phyloP scores from a whole-genome alignment of 2,888 invertebrate genomes.

The Acanthopleura granulata region DNA sequence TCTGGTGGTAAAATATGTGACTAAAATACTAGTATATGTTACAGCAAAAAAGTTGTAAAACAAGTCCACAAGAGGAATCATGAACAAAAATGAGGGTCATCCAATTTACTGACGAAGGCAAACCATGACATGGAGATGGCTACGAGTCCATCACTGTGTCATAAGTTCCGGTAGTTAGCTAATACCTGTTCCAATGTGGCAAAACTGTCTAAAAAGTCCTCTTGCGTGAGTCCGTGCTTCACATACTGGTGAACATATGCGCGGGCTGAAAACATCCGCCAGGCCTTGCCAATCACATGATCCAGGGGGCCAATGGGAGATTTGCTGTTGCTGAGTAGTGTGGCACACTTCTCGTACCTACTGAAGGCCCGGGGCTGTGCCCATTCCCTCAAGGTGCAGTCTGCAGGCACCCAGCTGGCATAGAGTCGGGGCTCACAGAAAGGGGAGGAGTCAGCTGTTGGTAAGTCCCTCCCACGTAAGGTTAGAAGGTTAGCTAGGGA shows the following conservation, averaged over 20 bases:
- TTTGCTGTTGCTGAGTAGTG: conserved; percentile 66
- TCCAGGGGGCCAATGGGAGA: conserved; percentile 58
- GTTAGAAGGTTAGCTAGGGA: conserved; percentile 60
- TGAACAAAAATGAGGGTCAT: too few relatives aligned
- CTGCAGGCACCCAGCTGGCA: conserved; percentile 55
- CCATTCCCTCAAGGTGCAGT: conserved; percentile 43
- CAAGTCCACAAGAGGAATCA: too few relatives aligned
- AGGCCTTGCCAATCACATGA: conserved; percentile 64
- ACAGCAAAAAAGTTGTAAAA: too few relatives aligned
- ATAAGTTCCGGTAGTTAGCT: conserved; percentile 57
- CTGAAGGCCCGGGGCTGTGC: conserved; percentile 57
- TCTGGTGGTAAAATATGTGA: too few relatives aligned
- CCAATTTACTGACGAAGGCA: too few relatives aligned
- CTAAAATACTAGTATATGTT: too few relatives aligned
- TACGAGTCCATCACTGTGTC: conserved; percentile 20
- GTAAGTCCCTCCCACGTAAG: conserved; percentile 58
- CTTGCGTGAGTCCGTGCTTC: conserved; percentile 65
- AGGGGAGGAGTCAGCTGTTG: conserved; percentile 40
- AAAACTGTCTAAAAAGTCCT: conserved; percentile 68
- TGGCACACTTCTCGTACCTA: conserved; percentile 65
- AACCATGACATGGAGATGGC: too few relatives aligned
- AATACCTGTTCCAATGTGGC: conserved; percentile 68
- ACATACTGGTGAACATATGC: conserved; percentile 71
- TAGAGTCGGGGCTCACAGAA: conserved; percentile 60
- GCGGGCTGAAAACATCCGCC: conserved; percentile 68